Conservation (phyloP, 2,888 invertebrate species). For the Philonicus albiceps region DNA sequence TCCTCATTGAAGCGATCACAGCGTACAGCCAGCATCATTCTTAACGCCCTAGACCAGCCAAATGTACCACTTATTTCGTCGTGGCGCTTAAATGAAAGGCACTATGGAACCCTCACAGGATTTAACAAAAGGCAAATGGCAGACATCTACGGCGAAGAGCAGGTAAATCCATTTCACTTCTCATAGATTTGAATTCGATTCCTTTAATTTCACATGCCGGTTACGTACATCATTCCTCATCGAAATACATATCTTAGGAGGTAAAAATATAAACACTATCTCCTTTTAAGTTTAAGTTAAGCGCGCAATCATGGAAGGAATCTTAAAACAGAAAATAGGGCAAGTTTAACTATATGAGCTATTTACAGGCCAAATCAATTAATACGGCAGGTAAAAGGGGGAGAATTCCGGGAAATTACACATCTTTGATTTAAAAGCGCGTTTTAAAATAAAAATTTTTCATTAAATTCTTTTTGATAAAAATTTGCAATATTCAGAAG, state of each 20-base stretch:
- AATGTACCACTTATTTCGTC: slow-evolving; percentile 76
- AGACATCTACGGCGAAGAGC: slow-evolving; percentile 85
- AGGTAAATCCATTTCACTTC: slow-evolving; percentile 64
- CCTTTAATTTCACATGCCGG: not conserved
- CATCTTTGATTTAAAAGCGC: too few species aligned
- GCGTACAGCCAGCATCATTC: slow-evolving; percentile 74
- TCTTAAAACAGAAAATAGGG: not conserved
- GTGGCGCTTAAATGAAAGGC: slow-evolving; percentile 88
- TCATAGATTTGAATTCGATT: not conserved
- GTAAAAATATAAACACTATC: not conserved
- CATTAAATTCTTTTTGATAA: too few species aligned
- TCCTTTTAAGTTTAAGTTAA: not conserved
- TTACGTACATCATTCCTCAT: not conserved
- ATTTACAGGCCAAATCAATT: too few species aligned
- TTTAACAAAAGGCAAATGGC: slow-evolving; percentile 88
- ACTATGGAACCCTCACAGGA: slow-evolving; percentile 89
- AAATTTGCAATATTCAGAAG: too few species aligned
- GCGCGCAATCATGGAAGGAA: not conserved
- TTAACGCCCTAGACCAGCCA: slow-evolving; percentile 74
- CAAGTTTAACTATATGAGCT: too few species aligned
- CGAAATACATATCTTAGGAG: not conserved
- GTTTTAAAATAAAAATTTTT: too few species aligned
- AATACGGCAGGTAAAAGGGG: too few species aligned
- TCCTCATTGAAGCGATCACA: slow-evolving; percentile 84
- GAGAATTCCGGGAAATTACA: too few species aligned